Evolutionary conservation across 2,888 invertebrate species (phyloP), one percentile per base, ranked within the genome.

Genomic region (Drosophila limbata): DNA sequence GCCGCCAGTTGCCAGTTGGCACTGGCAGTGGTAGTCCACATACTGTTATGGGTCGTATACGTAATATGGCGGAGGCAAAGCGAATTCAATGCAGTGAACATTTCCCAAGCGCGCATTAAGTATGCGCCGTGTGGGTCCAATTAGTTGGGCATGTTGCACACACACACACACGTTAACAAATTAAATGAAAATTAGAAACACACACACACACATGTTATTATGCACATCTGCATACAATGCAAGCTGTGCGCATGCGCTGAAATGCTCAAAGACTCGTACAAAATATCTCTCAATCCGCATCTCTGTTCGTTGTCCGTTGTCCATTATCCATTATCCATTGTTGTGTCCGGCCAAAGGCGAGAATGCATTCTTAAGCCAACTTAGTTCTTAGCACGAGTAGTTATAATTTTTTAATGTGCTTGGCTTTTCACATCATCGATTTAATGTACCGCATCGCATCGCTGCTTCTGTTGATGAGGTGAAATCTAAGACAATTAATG

Each of bases 401-500:
- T 31, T 19, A 19, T 35, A 19, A 1, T 37, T 37, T 35, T 19
- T 35, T 50, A 19, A 9, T 53, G 19, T 31, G 37, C 35, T 28
- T 50, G 61, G 63, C 73, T 90, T 88, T 79, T 90, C 85, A 90
- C 90, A 90, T 85, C 87, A 86, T 90, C 90, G 90, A 84, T 81
- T 82, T 90, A 76, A 76, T 83, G 79, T 77, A 85, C 73, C 81
- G 71, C 65, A 73, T 61, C 80, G 76, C 81, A 77, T 91, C 91
- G 91, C 81, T 92, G 90, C 83, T 74, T 90, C 84, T 80, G 87
- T 89, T 92, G 91, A 92, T 92, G 90, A 91, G 92, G 91, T 88
- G 91, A 92, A 92, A 92, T 91, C 91, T 88, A 70, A 59, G 55
- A 57, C 70, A 73, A 69, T 78, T 76, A 73, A 68, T 42, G 40